Evolutionary conservation across 2,113 vertebrate genomes (phyloP), one percentile per base, ranked within the genome.

Genomic region (Chaenocephalus aceratus): DNA sequence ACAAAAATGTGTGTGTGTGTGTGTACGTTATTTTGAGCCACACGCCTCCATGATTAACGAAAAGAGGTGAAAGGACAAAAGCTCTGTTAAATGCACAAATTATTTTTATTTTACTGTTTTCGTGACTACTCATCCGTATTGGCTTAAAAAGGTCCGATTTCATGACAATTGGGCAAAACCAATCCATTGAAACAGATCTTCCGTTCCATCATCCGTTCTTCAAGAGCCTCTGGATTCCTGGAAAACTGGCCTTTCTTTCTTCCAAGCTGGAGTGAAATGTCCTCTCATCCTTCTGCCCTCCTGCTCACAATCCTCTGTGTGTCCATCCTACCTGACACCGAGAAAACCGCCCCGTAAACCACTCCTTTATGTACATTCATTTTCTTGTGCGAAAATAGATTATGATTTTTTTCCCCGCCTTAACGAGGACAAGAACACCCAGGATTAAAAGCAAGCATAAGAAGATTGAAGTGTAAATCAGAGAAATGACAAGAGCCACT

Each of bases 401-500:
- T 41, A 9, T 5, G 5, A 36, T 68, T 77, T 41, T 70, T 68
- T 71, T 69, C 1, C 21, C 21, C 21, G 16, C 61, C 75, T 77
- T 82, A 86, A 88, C 59, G 46, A 86, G 77, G 21, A 83, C 83
- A 77, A 86, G 66, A 45, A 75, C 18, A 79, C 70, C 51, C 54
- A 1, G 59, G 75, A 80, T 67, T 49, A 56, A 71, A 80, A 49
- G 49, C 68, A 44, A 41, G 61, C 36, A 61, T 69, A n/a, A 1
- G 21, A 12, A 56, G 62, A 44, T 0, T 1, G 0, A 16, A 51
- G 46, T 51, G 64, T 48, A 70, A 63, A 76, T 59, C 16, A 60
- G 34, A 79, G 64, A 72, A 77, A 65, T 12, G 10, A 61, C 75
- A 72, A 84, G 57, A 74, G 59, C 26, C 45, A 54, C 45, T 87